Evolutionary conservation across 37 sponge, comb jelly and placozoan genomes (phyloP).

Genomic region (Lycopodina hypogea): DNA sequence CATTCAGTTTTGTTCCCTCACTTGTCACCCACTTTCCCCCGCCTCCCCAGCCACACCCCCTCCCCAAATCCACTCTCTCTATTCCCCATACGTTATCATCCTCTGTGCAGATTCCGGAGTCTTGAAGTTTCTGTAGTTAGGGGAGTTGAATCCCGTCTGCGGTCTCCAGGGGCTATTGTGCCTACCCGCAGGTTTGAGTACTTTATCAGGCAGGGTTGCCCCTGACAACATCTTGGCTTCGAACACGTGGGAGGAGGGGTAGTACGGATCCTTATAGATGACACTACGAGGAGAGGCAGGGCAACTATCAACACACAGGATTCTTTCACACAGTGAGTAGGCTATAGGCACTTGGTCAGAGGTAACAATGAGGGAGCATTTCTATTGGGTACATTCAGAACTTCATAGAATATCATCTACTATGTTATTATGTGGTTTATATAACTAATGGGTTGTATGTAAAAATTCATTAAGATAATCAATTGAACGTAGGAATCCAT

Average conservation of each 20-base stretch:
- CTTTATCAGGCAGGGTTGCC: conserved; percentile 22
- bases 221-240: conserved; percentile 65
- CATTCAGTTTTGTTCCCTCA: no score
- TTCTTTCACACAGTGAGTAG: background rate
- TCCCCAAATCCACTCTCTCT: no score
- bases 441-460: no score
- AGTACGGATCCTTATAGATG: conserved; percentile 71
- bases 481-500: no score
- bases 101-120: conserved; percentile 38
- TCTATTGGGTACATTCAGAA: no score
- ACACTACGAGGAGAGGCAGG: background rate
- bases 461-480: no score
- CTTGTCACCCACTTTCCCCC: no score
- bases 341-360: background rate
- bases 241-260: conserved; percentile 60
- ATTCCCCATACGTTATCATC: conserved; percentile 26
- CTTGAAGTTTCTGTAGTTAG: background rate
- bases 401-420: no score
- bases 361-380: no score
- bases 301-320: no score
- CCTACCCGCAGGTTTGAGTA: conserved; percentile 13
- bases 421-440: no score
- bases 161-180: conserved; percentile 6
- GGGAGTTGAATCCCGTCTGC: conserved; percentile 25
- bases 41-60: no score